A percentile compares a stretch with the other conserved stretches of the same genome.
Conservation (phyloP, 2,797 vertebrate species). For the Lepus oiostolus region DNA sequence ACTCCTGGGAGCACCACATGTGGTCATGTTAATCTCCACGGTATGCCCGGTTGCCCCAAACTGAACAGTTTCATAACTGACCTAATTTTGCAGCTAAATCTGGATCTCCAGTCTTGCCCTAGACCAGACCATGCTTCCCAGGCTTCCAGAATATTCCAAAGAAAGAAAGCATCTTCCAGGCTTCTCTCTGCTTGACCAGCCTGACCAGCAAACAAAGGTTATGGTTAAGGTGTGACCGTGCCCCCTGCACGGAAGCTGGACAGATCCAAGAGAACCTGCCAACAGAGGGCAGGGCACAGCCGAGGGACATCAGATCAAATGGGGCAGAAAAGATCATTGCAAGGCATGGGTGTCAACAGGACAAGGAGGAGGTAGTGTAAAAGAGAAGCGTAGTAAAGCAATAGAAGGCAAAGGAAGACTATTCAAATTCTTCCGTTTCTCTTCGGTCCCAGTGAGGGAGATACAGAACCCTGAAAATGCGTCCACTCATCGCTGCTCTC, state of each 20-base stretch:
- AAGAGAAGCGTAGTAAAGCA: not conserved
- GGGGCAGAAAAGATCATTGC: constrained; percentile 28
- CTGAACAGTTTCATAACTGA: not conserved
- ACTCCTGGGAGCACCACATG: not conserved
- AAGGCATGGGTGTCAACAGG: constrained; percentile 27
- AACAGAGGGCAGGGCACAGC: constrained; percentile 53
- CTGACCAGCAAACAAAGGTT: not conserved
- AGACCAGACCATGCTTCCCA: not conserved
- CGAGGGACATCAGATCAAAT: constrained; percentile 27
- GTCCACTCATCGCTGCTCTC: not conserved
- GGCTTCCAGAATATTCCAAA: not conserved
- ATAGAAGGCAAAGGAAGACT: constrained; percentile 33
- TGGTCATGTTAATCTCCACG: not conserved
- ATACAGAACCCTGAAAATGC: constrained; percentile 34
- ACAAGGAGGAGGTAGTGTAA: not conserved
- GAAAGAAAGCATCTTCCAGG: not conserved
- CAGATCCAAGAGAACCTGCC: constrained; percentile 29
- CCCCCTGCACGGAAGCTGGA: not conserved
- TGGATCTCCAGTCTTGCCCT: constrained; percentile 11
- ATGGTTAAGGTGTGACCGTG: not conserved
- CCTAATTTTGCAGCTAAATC: constrained; percentile 16
- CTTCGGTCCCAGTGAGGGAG: not conserved
- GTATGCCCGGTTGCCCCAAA: not conserved
- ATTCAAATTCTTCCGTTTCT: constrained; percentile 55
- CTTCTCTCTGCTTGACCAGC: constrained; percentile 1